Conservation (phyloP, 2,797 vertebrate species). For the Rhadinocentrus ornatus region DNA sequence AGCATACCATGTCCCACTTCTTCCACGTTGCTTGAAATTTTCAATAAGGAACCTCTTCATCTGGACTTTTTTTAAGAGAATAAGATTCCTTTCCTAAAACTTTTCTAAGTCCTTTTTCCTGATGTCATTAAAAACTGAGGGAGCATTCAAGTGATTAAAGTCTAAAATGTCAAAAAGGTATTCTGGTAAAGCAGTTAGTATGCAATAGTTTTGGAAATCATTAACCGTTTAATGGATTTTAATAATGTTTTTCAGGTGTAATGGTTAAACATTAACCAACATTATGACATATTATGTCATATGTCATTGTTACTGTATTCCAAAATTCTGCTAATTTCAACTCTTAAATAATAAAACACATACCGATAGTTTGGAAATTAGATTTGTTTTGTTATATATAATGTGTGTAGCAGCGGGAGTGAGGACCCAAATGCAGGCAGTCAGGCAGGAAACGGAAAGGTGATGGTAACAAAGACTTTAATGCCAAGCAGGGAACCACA, state of each 20-base stretch:
- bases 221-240: not conserved
- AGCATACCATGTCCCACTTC: not conserved
- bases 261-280: not conserved
- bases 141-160: not conserved
- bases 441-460: too few species aligned
- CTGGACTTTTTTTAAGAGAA: not conserved
- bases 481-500: too few species aligned
- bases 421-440: too few species aligned
- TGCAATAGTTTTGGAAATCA: not conserved
- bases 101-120: not conserved
- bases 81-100: not conserved
- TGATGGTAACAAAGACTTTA: too few species aligned
- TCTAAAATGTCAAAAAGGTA: not conserved
- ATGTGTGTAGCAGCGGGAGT: too few species aligned
- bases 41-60: not conserved
- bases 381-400: not conserved
- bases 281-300: not conserved
- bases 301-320: too few species aligned
- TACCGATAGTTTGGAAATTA: not conserved
- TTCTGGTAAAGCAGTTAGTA: too few species aligned
- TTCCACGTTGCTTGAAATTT: not conserved
- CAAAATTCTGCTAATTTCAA: not conserved
- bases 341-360: not conserved
- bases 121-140: not conserved
- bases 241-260: not conserved